A percentile compares a stretch with the other conserved stretches of the same genome.
These are phyloP conservation scores for Helicorthomorpha holstii DNA, from an alignment of 1,140 invertebrate genomes.

Conservation along the genomic window DNA sequence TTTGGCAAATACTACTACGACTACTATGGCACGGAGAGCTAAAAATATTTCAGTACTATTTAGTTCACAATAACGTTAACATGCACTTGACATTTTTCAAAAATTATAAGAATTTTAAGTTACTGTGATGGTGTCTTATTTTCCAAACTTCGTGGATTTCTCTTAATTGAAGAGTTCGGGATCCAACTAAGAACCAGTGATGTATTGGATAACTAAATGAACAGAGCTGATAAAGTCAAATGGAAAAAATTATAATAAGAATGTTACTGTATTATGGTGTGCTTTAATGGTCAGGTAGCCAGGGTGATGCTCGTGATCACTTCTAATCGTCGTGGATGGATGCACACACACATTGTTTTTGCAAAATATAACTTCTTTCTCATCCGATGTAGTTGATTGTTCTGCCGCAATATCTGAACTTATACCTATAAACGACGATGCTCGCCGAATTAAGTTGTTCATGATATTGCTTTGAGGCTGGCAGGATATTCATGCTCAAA, in stretches of 20 bases:
- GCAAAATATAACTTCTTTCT: constrained; percentile 4
- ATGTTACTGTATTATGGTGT: constrained; percentile 39
- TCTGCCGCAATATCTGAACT: neutral
- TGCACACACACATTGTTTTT: constrained; percentile 93
- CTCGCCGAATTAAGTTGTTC: neutral
- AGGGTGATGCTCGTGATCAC: constrained; percentile 71
- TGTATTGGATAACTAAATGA: neutral
- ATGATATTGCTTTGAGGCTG: no score
- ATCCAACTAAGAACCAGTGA: constrained; percentile 68
- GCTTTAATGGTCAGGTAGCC: constrained; percentile 75
- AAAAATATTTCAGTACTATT: no score
- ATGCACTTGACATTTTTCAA: neutral
- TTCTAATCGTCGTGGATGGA: constrained; percentile 58
- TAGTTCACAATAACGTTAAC: neutral
- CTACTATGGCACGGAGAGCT: neutral
- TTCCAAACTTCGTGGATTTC: constrained; percentile 59
- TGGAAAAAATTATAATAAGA: constrained; percentile 24
- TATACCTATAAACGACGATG: neutral
- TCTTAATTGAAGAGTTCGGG: constrained; percentile 71
- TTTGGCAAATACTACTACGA: neutral
- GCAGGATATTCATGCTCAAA: no score
- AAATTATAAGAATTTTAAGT: neutral
- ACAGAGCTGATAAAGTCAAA: neutral
- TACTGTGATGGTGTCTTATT: constrained; percentile 21
- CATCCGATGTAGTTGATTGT: neutral